Base-by-base conservation (phyloP, 2,113 vertebrate genomes). In the Heterochromis multidens region DNA sequence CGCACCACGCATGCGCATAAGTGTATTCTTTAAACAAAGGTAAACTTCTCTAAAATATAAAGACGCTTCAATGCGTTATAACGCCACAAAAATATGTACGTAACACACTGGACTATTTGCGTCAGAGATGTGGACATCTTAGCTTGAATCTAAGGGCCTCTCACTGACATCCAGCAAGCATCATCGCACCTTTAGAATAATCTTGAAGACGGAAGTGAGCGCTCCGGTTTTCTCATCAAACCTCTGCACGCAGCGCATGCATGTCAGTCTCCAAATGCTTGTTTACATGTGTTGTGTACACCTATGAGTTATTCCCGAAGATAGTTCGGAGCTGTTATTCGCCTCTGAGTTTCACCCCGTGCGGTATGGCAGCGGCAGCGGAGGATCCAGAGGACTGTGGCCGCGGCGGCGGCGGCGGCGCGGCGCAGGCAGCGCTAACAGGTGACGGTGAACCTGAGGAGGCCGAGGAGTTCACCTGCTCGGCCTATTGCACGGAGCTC, bases 401-500 rank as follows among this genome's bases (percentile, higher is more conserved):
- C 87, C 1, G 91, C 82, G 35, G 60, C 90, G 23, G 84, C 40
- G 23, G 63, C 63, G 25, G 43, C 84, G 77, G 87, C 19, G 79
- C 80, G 21, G 79, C 79, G 29, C 78, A 82, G 23, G 91, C 56
- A 56, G 77, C 87, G 82, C 82, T 88, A 12, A 92, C 92, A 59
- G 96, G 94, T 88, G 95, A 95, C 63, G 87, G 90, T 0, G 95
- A 94, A n/a, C 88, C 88, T n/a, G 96, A 96, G 1, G 97, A 98
- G 90, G 96, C 96, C 81, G 97, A 98, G 91, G 96, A 96, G 87
- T 98, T 97, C 89, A 95, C 95, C 83, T 97, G 97, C 74, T 93
- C 94, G 79, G 93, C 96, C n/a, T 96, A 98, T 92, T 97, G 97
- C 94, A 94, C 96, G 3, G 97, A 97, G 93, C 94, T 98, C 87